phyloP scores from a whole-genome alignment of 2,888 invertebrate species.

The Ernsta delagoae region DNA sequence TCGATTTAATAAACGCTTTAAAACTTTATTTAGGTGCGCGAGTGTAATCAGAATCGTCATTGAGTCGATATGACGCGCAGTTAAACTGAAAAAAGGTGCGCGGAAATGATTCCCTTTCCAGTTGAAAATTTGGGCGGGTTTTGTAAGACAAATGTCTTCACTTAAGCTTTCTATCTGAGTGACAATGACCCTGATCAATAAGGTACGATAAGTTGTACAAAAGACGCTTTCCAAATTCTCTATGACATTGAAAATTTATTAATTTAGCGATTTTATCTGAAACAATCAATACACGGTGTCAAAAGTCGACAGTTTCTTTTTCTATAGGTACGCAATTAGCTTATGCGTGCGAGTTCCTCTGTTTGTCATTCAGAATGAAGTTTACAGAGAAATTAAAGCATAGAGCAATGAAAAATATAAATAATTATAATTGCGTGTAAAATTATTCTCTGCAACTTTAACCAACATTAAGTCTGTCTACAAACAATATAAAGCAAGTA shows the following conservation, averaged over 20 bases:
- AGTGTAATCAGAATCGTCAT: conserved; percentile 4
- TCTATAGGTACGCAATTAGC: neutral
- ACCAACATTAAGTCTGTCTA: too few relatives aligned
- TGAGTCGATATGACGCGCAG: neutral
- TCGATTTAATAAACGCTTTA: conserved; percentile 35
- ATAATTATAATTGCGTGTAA: too few relatives aligned
- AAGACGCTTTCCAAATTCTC: conserved; percentile 8
- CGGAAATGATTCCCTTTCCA: conserved; percentile 10
- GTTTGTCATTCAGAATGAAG: neutral
- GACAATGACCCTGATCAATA: neutral
- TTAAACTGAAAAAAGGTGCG: conserved; percentile 2
- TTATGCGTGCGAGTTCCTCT: neutral
- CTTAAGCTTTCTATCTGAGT: conserved; percentile 16
- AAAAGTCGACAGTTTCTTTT: neutral
- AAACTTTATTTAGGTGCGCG: conserved; percentile 36
- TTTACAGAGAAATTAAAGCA: too few relatives aligned
- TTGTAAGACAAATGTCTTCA: conserved; percentile 13
- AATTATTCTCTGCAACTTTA: too few relatives aligned
- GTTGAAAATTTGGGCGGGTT: neutral
- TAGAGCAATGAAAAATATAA: too few relatives aligned
- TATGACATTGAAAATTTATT: neutral
- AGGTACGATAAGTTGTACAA: neutral
- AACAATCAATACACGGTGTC: conserved; percentile 4
- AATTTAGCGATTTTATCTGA: neutral
- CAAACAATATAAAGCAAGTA: too few relatives aligned